phyloP scores from a whole-genome alignment of 2,888 invertebrate genomes.

The Heliconius erato region DNA sequence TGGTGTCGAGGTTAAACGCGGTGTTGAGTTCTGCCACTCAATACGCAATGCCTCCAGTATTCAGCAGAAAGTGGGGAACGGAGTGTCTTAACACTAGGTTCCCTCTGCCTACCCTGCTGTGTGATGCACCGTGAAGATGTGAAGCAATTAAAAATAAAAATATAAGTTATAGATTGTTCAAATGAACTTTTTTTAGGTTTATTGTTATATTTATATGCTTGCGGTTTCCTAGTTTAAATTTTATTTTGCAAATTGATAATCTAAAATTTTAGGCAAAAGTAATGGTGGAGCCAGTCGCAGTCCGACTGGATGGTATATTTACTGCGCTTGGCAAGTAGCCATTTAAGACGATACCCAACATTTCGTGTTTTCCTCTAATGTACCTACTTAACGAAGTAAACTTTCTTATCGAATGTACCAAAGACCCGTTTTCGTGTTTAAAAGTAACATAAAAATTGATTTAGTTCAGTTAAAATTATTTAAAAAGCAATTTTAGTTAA shows the following conservation, averaged over 20 bases:
- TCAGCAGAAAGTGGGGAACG: too few species aligned
- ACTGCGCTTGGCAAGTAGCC: conserved; percentile 80
- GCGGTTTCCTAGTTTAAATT: conserved; percentile 51
- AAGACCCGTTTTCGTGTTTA: conserved; percentile 70
- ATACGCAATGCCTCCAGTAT: too few species aligned
- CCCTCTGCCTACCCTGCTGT: too few species aligned
- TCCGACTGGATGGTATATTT: conserved; percentile 81
- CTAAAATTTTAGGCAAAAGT: conserved; percentile 64
- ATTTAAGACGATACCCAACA: conserved; percentile 78
- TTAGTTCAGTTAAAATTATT: not conserved
- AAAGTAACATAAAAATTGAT: conserved; percentile 67
- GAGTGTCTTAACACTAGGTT: too few species aligned
- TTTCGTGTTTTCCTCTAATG: conserved; percentile 83
- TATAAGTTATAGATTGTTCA: too few species aligned
- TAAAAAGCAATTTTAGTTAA: too few species aligned
- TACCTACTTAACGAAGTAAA: conserved; percentile 83
- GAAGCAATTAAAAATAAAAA: too few species aligned
- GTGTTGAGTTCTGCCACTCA: too few species aligned
- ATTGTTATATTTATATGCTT: too few species aligned
- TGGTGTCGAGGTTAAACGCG: too few species aligned
- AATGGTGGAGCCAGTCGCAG: conserved; percentile 69
- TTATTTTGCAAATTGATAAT: conserved; percentile 68
- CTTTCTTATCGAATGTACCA: conserved; percentile 82
- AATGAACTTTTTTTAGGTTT: too few species aligned
- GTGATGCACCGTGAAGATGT: too few species aligned